These are phyloP conservation scores for Amazona vittata DNA, from an alignment of 2,113 vertebrate genomes.

Conservation along the genomic window DNA sequence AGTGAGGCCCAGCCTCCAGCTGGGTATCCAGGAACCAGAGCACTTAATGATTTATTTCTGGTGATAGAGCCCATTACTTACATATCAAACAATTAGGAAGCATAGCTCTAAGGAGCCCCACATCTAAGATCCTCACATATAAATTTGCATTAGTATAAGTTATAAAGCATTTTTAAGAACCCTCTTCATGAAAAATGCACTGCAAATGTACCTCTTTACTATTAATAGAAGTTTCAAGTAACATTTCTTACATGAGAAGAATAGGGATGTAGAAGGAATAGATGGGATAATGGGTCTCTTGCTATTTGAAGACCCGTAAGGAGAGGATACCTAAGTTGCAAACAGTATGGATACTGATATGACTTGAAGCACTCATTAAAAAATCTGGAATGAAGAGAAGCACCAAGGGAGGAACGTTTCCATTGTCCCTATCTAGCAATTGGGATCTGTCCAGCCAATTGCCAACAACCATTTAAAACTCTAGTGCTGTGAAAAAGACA, in stretches of 20 bases:
- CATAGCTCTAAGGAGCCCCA: background rate
- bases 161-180: constrained; percentile 20
- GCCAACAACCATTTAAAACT: background rate
- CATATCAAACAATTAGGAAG: background rate
- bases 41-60: background rate
- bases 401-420: background rate
- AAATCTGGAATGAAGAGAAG: background rate
- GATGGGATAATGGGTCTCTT: constrained; percentile 39
- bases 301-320: constrained; percentile 26
- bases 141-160: background rate
- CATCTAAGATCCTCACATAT: background rate
- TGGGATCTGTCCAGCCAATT: background rate
- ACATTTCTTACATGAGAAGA: background rate
- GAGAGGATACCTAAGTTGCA: background rate
- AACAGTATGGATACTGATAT: background rate
- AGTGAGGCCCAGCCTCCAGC: background rate
- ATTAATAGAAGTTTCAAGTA: constrained; percentile 15
- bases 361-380: background rate
- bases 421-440: background rate
- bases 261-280: constrained; percentile 9
- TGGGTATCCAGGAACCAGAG: background rate
- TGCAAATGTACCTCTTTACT: background rate
- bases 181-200: background rate
- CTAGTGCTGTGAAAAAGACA: background rate
- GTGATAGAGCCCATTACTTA: background rate